Conservation (phyloP, 2,797 vertebrate genomes). For the Strix occidentalis region DNA sequence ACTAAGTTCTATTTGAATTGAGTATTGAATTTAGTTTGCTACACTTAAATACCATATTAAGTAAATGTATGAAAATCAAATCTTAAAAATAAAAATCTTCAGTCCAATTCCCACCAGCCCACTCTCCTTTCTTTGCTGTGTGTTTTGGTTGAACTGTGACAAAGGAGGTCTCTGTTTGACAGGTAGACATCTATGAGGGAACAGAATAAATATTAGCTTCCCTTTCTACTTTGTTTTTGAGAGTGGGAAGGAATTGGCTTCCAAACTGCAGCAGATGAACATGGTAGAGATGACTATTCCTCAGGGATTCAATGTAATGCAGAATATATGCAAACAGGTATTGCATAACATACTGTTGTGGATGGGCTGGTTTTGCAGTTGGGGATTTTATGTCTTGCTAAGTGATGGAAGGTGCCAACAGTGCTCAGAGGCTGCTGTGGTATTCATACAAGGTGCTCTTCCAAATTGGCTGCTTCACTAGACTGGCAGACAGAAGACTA, state of each 20-base stretch:
- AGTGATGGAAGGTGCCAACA: constrained; percentile 38
- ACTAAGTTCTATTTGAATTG: neutral
- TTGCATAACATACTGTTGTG: neutral
- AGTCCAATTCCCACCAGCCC: neutral
- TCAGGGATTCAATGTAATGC: neutral
- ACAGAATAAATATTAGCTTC: neutral
- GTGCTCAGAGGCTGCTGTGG: constrained; percentile 37
- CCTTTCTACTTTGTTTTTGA: neutral
- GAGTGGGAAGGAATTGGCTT: neutral
- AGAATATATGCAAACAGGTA: neutral
- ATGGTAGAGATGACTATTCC: neutral
- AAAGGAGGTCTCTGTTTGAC: neutral
- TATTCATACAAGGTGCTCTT: constrained; percentile 61
- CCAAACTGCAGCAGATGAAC: neutral
- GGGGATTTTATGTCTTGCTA: constrained; percentile 40
- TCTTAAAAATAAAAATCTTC: neutral
- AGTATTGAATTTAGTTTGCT: neutral
- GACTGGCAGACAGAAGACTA: constrained; percentile 65
- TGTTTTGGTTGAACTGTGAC: neutral
- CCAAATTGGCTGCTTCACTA: constrained; percentile 53
- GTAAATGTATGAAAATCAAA: neutral
- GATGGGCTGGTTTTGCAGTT: neutral
- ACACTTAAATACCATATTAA: neutral
- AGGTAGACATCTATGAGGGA: neutral
- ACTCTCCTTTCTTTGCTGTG: neutral